phyloP scores from a whole-genome alignment of 2,113 vertebrate genomes.

The Agapornis roseicollis region DNA sequence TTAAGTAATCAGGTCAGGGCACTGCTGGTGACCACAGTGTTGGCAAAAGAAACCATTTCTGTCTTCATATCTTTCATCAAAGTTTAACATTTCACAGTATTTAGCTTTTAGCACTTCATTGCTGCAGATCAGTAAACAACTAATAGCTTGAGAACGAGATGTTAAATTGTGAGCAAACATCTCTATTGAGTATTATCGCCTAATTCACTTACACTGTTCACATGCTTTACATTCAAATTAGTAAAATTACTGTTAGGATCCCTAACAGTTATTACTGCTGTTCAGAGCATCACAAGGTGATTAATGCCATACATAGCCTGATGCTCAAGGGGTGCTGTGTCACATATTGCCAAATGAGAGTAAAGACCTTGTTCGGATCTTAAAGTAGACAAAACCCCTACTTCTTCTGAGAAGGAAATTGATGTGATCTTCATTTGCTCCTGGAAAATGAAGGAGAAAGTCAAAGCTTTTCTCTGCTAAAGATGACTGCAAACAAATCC shows the following conservation, averaged over 20 bases:
- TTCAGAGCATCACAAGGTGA: not conserved
- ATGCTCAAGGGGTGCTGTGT: not conserved
- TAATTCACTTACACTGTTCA: not conserved
- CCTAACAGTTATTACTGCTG: not conserved
- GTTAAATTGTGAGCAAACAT: not conserved
- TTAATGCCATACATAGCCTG: not conserved
- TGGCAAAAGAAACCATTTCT: constrained; percentile 67
- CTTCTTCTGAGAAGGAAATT: not conserved
- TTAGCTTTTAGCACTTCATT: constrained; percentile 58
- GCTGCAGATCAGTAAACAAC: constrained; percentile 60
- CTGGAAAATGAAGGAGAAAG: not conserved
- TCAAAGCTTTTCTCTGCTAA: not conserved
- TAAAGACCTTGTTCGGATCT: not conserved
- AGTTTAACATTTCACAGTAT: constrained; percentile 69
- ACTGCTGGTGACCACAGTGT: constrained; percentile 70
- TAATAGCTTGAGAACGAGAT: constrained; percentile 13
- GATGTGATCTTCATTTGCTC: not conserved
- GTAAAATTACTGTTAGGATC: not conserved
- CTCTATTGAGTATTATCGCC: not conserved
- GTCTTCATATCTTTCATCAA: constrained; percentile 70
- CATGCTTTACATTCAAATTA: not conserved
- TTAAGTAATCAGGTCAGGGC: constrained; percentile 79
- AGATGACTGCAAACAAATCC: not conserved
- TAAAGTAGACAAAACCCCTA: not conserved
- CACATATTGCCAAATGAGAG: not conserved